Percentiles rank a stretch among this genome's conserved stretches.
Conservation (phyloP, 2,888 invertebrate genomes). For the Orthonevra nobilis region DNA sequence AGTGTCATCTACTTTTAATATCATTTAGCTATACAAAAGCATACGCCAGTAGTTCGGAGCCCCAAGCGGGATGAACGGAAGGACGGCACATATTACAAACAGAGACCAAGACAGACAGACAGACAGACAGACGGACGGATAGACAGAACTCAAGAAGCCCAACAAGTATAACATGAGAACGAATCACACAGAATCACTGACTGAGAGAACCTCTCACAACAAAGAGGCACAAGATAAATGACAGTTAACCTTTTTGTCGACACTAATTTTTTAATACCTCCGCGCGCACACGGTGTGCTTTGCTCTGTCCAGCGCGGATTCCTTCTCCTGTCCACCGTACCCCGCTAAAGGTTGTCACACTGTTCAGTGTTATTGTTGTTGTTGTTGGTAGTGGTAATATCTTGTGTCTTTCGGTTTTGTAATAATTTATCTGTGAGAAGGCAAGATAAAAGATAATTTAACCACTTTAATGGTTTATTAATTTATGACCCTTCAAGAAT, state of each 20-base stretch:
- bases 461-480: conserved; percentile 81
- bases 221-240: conserved; percentile 76
- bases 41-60: conserved; percentile 55
- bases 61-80: conserved; percentile 7
- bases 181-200: conserved; percentile 43
- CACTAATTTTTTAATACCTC: conserved; percentile 77
- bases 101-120: conserved; percentile 22
- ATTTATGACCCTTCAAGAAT: conserved; percentile 80
- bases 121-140: conserved; percentile 35
- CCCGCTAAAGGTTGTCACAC: too few relatives aligned
- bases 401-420: conserved; percentile 78
- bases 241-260: conserved; percentile 79
- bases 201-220: conserved; percentile 63
- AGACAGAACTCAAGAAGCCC: conserved; percentile 43
- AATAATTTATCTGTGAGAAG: conserved; percentile 80
- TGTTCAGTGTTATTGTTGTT: too few relatives aligned
- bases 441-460: conserved; percentile 80
- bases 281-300: conserved; percentile 60
- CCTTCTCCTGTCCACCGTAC: not conserved
- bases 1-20: conserved; percentile 72
- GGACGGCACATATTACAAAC: too few relatives aligned
- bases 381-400: conserved; percentile 49
- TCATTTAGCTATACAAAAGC: conserved; percentile 68
- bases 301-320: too few relatives aligned
- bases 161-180: conserved; percentile 63